Conservation (phyloP, 2,888 invertebrate genomes). For the Platycnemis pennipes region DNA sequence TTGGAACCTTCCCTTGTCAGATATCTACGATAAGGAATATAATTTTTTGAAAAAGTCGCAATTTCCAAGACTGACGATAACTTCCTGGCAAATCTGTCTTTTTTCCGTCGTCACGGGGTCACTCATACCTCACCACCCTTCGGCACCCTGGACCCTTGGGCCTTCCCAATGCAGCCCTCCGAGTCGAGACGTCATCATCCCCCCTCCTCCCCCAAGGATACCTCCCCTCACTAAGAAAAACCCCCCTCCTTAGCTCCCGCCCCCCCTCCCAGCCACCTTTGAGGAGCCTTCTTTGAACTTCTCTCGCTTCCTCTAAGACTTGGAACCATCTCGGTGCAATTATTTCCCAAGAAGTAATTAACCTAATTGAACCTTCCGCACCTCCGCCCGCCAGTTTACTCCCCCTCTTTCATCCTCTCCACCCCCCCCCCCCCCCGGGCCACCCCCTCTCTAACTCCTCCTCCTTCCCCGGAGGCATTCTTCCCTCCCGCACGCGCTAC, state of each 20-base stretch:
- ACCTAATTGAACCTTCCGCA: conserved; percentile 66
- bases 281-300: background rate
- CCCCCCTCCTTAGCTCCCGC: background rate
- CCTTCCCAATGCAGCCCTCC: background rate
- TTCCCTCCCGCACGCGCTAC: background rate
- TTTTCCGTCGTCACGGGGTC: no score
- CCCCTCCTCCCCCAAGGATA: background rate
- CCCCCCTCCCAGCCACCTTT: background rate
- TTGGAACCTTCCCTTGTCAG: no score
- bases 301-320: conserved; percentile 23
- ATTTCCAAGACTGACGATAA: no score
- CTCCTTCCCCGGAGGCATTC: background rate
- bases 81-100: no score
- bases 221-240: background rate
- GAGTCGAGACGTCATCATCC: background rate
- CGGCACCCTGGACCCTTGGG: background rate
- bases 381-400: background rate
- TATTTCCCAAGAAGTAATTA: conserved; percentile 62
- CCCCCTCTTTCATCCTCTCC: background rate
- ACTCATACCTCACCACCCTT: background rate
- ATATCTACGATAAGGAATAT: no score
- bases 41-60: no score
- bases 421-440: background rate
- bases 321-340: conserved; percentile 56
- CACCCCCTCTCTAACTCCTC: background rate